Evolutionary conservation across 1,140 invertebrate species (phyloP).

Genomic region (Venustaconcha ellipsiformis): DNA sequence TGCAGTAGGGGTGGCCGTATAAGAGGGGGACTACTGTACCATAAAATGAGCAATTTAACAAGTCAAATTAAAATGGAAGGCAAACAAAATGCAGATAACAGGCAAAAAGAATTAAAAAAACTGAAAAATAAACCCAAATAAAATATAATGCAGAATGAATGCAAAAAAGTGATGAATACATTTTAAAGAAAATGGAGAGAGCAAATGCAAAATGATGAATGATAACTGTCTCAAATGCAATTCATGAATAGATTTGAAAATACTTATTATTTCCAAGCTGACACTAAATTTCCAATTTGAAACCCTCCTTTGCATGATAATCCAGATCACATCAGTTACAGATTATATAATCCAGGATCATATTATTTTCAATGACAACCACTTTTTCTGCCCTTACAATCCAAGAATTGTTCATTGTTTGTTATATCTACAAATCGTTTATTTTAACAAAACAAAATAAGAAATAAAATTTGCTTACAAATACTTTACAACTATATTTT

Average conservation of each 20-base stretch:
- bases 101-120: background rate
- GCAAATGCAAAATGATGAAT: background rate
- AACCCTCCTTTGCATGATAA: background rate
- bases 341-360: background rate
- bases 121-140: background rate
- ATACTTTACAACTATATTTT: no score
- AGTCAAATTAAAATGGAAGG: background rate
- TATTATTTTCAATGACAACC: background rate
- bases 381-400: background rate
- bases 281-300: background rate
- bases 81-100: background rate
- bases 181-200: background rate
- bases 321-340: background rate
- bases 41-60: no score
- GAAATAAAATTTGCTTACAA: no score
- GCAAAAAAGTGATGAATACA: background rate
- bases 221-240: background rate
- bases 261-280: background rate
- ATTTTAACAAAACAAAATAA: background rate
- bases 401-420: background rate
- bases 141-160: background rate
- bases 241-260: background rate
- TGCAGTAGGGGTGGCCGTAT: no score
- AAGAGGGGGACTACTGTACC: no score
- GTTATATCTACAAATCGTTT: background rate